These are phyloP conservation scores for Echinops telfairi DNA, from an alignment of 2,113 vertebrate species.

Conservation along the genomic window DNA sequence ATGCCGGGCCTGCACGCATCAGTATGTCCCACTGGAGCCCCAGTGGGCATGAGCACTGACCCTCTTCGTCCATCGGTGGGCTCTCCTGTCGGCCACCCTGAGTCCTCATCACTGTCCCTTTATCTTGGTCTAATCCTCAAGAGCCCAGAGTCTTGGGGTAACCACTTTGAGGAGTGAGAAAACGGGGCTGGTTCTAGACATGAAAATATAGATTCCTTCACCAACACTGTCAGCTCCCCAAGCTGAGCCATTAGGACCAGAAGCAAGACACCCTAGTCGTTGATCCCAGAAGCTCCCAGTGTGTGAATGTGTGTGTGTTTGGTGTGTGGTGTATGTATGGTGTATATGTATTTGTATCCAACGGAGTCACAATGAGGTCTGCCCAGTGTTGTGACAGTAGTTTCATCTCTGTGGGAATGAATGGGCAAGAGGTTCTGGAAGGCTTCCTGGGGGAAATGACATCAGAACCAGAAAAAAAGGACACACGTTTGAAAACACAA, in stretches of 20 bases:
- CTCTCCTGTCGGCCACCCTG: background rate
- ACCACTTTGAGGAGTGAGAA: background rate
- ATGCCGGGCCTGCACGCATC: background rate
- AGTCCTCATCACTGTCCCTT: background rate
- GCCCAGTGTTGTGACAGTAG: background rate
- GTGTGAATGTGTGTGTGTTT: background rate
- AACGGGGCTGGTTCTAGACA: background rate
- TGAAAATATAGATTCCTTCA: background rate
- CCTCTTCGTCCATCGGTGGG: background rate
- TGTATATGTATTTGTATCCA: background rate
- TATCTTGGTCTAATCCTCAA: background rate
- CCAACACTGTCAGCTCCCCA: background rate
- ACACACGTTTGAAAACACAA: background rate
- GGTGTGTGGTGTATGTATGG: rapidly evolving
- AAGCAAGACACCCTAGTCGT: background rate
- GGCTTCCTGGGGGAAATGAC: slow-evolving; percentile 10
- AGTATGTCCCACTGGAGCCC: background rate
- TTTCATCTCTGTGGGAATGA: background rate
- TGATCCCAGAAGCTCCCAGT: background rate
- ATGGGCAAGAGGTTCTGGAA: slow-evolving; percentile 21
- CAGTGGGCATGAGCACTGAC: background rate
- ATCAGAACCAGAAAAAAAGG: background rate
- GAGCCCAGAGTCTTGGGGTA: background rate
- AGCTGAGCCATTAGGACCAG: background rate
- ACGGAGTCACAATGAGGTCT: background rate